Evolutionary conservation across 2,797 vertebrate genomes (phyloP), one percentile per base, ranked within the genome.

Genomic region (Rhinichthys osculus): DNA sequence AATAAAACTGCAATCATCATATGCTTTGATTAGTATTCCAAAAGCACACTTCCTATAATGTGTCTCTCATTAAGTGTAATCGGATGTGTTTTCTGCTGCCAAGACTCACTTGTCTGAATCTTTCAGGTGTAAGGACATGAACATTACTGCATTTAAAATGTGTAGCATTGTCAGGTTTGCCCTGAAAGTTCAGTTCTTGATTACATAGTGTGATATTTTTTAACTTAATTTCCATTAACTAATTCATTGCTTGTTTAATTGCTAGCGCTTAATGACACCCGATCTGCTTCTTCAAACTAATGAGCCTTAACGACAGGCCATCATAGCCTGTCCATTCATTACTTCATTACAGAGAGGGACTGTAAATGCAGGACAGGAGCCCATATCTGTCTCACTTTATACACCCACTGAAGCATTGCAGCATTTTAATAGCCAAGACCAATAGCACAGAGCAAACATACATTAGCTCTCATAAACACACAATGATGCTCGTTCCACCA

Each of bases 161-260:
- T 73, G 19, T 74, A 30, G 69, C 62, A n/a, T 27, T 19, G 62
- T 33, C 70, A 64, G 2, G 57, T 81, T 82, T 66, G 11, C 67
- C 73, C 74, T 79, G 57, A 67, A 79, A 79, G 23, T 59, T 76
- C 47, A 64, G 50, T 84, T 77, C 40, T 27, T 85, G 59, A 84
- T 74, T 82, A 23, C 19, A 54, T 23, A 47, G 78, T 33, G 27
- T 47, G 59, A 11, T 33, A 16, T 78, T 85, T 62, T 70, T 57
- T 72, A 71, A 72, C 38, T 66, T 72, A 27, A 16, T 14, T 19
- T 85, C 17, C 69, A 33, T 84, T 35, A 30, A 69, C 52, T 77
- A 33, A 30, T 47, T 42, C 19, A 66, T 57, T 78, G 78, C 10
- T 38, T 44, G 62, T 30, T 44, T 38, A 27, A 35, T 35, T 35